These are phyloP conservation scores for Eristalinus aeneus DNA, from an alignment of 2,888 invertebrate species.

Conservation along the genomic window DNA sequence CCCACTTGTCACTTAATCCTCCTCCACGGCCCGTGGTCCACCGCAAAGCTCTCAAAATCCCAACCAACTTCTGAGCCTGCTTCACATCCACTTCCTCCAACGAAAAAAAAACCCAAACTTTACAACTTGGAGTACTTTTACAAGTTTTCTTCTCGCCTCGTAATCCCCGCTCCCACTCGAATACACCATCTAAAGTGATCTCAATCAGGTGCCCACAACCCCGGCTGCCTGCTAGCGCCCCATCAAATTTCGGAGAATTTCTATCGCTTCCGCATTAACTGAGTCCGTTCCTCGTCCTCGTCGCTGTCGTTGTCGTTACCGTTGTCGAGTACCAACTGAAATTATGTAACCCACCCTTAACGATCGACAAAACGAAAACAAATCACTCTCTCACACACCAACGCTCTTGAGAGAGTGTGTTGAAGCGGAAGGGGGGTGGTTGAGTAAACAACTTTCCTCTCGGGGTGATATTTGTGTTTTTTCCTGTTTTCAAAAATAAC, in stretches of 20 bases:
- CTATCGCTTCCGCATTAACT: conserved; percentile 14
- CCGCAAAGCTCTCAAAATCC: too few relatives aligned
- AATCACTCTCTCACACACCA: neutral
- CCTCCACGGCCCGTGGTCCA: too few relatives aligned
- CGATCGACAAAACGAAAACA: neutral
- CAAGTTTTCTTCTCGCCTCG: neutral
- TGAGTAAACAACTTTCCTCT: neutral
- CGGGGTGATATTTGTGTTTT: neutral
- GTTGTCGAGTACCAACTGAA: neutral
- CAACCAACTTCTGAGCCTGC: neutral
- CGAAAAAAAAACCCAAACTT: too few relatives aligned
- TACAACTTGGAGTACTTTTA: neutral
- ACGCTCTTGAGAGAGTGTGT: neutral
- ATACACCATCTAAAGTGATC: neutral
- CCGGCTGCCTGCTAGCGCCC: neutral
- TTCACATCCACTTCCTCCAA: neutral
- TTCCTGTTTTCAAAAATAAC: conserved; percentile 23
- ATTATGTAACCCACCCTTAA: conserved; percentile 22
- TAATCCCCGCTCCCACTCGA: neutral
- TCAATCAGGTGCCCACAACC: neutral
- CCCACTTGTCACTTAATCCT: too few relatives aligned
- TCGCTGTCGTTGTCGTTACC: too few relatives aligned
- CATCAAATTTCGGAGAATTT: neutral
- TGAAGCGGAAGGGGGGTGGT: neutral
- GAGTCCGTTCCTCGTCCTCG: too few relatives aligned